Conservation (phyloP, 2,888 invertebrate species). For the Ctena decussata region DNA sequence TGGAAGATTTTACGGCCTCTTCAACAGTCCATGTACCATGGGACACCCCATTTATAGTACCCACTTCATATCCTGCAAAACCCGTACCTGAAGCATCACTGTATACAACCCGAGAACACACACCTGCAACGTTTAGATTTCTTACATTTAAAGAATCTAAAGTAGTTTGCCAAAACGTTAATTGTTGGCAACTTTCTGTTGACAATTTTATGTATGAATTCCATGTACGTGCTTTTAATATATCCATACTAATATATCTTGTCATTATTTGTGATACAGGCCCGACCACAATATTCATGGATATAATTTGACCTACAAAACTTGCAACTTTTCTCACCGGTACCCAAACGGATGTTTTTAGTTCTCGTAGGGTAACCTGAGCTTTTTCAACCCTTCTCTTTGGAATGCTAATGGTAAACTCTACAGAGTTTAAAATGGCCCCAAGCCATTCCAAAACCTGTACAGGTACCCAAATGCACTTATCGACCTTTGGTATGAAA, state of each 20-base stretch:
- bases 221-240: slow-evolving; percentile 26
- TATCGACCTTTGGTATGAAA: slow-evolving; percentile 41
- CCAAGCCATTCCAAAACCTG: slow-evolving; percentile 39
- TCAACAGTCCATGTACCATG: slow-evolving; percentile 16
- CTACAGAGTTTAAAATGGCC: slow-evolving; percentile 19
- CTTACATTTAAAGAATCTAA: background rate
- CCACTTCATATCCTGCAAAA: slow-evolving; percentile 28
- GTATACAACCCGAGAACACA: slow-evolving; percentile 10
- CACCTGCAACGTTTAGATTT: background rate
- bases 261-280: slow-evolving; percentile 58
- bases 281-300: slow-evolving; percentile 61
- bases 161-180: no score
- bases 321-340: slow-evolving; percentile 49
- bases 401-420: slow-evolving; percentile 27
- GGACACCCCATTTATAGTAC: slow-evolving; percentile 12
- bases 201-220: slow-evolving; percentile 31
- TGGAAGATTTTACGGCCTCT: slow-evolving; percentile 5
- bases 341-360: background rate
- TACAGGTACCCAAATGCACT: slow-evolving; percentile 29
- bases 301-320: slow-evolving; percentile 62
- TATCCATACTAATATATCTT: slow-evolving; percentile 49
- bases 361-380: background rate
- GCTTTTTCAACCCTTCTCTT: slow-evolving; percentile 3
- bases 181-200: slow-evolving; percentile 10
- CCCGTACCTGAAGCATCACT: slow-evolving; percentile 34